These are phyloP conservation scores for Perca fluviatilis DNA, from an alignment of 2,113 vertebrate genomes.

Conservation along the genomic window DNA sequence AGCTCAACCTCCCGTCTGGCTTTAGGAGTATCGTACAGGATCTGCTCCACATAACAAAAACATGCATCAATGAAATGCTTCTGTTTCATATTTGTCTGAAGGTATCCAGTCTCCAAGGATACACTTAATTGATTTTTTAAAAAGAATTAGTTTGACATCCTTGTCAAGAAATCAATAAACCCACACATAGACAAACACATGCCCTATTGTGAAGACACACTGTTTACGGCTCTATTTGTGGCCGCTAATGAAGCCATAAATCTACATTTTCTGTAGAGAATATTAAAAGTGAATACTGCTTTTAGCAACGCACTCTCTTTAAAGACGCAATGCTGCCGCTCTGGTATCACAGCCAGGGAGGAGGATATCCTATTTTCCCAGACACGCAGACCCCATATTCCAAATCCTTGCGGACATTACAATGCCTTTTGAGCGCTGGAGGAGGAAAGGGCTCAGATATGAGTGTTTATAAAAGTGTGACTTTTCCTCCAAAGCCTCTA, in stretches of 20 bases:
- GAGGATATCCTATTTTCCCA: conserved; percentile 1
- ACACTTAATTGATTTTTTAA: neutral
- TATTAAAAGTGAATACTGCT: conserved; percentile 21
- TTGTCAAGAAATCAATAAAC: conserved; percentile 29
- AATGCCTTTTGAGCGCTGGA: neutral
- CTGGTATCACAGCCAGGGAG: neutral
- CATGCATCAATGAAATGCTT: neutral
- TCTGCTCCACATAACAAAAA: conserved; percentile 49
- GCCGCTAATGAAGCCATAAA: conserved; percentile 11
- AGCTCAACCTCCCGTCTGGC: conserved; percentile 94
- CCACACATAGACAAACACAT: neutral
- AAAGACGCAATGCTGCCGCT: conserved; percentile 5
- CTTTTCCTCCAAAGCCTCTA: neutral
- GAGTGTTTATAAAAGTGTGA: neutral
- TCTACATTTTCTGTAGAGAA: neutral
- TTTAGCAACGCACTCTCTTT: conserved; percentile 8
- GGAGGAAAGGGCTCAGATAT: neutral
- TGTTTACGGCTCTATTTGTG: conserved; percentile 3
- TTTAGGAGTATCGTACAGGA: conserved; percentile 93
- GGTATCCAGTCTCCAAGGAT: neutral
- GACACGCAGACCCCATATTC: neutral
- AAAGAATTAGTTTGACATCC: neutral
- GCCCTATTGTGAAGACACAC: neutral
- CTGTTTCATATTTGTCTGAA: neutral
- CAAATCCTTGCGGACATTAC: neutral